Conservation (phyloP, 2,888 invertebrate species). For the Helleia helle region DNA sequence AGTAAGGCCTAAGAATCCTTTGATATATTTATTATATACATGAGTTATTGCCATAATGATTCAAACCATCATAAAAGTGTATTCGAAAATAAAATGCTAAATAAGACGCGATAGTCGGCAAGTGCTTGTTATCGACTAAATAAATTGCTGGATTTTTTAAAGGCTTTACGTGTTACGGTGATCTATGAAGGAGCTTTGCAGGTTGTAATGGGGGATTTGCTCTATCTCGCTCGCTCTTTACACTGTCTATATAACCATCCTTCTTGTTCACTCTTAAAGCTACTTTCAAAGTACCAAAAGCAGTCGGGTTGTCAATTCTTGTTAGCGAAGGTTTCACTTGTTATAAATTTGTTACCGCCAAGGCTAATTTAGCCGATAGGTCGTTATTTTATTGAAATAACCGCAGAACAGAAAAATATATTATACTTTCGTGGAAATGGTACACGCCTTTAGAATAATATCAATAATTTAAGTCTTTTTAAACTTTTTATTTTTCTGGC, state of each 20-base stretch:
- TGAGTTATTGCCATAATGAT: too few species aligned
- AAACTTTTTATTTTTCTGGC: too few species aligned
- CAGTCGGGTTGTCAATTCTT: constrained; percentile 51
- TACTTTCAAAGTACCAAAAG: constrained; percentile 40
- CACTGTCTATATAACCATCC: constrained; percentile 26
- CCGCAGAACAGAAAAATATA: not conserved
- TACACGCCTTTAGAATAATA: too few species aligned
- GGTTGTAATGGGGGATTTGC: constrained; percentile 55
- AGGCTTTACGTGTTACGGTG: constrained; percentile 64
- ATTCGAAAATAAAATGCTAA: constrained; percentile 7
- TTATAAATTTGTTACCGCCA: constrained; percentile 30
- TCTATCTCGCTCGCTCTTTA: constrained; percentile 31
- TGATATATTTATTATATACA: too few species aligned
- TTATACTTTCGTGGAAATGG: too few species aligned
- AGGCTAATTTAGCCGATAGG: constrained; percentile 5
- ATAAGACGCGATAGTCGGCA: constrained; percentile 16
- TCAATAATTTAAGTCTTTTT: too few species aligned
- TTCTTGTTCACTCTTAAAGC: constrained; percentile 32
- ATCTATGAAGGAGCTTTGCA: constrained; percentile 62
- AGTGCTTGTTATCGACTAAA: constrained; percentile 55
- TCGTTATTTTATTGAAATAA: constrained; percentile 1
- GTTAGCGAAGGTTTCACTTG: constrained; percentile 44
- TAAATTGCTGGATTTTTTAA: constrained; percentile 67
- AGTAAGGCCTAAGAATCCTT: too few species aligned
- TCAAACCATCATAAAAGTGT: too few species aligned